Conservation (phyloP, 2,888 invertebrate species). For the Itoplectis maculator region DNA sequence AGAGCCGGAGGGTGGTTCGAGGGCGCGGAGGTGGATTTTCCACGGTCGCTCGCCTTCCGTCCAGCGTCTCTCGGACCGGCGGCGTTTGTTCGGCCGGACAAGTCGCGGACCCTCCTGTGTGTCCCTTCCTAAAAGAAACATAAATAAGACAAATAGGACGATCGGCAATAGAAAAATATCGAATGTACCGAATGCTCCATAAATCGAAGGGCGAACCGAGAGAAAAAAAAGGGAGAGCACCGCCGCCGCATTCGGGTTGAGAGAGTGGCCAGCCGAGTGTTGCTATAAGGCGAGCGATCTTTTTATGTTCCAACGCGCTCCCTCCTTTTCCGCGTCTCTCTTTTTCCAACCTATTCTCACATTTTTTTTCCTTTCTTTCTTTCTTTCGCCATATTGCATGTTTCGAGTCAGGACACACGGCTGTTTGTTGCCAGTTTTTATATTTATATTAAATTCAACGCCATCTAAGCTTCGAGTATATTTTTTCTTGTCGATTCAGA, state of each 20-base stretch:
- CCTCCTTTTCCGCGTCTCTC: conserved; percentile 71
- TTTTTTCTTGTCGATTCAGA: too few relatives aligned
- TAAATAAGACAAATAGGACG: conserved; percentile 84
- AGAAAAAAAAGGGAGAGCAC: conserved; percentile 53
- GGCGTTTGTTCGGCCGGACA: conserved; percentile 61
- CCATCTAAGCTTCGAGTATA: too few relatives aligned
- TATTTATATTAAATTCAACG: too few relatives aligned
- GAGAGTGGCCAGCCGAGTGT: conserved; percentile 65
- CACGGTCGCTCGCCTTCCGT: conserved; percentile 64
- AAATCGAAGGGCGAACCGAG: conserved; percentile 79
- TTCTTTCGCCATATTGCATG: neutral
- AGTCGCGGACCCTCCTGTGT: conserved; percentile 43
- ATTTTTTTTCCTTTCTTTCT: neutral
- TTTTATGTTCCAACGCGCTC: conserved; percentile 83
- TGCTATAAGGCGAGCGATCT: conserved; percentile 80
- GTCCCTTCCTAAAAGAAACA: conserved; percentile 81
- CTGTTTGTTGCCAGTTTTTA: too few relatives aligned
- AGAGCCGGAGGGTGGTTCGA: conserved; percentile 39
- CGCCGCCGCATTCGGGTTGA: conserved; percentile 37
- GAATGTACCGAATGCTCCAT: conserved; percentile 84
- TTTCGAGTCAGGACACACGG: neutral
- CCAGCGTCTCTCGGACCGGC: conserved; percentile 34
- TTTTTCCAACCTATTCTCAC: conserved; percentile 71
- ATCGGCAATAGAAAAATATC: conserved; percentile 84
- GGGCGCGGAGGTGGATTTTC: conserved; percentile 65